phyloP scores from a whole-genome alignment of 2,888 invertebrate species.

The Hyposoter dolosus region DNA sequence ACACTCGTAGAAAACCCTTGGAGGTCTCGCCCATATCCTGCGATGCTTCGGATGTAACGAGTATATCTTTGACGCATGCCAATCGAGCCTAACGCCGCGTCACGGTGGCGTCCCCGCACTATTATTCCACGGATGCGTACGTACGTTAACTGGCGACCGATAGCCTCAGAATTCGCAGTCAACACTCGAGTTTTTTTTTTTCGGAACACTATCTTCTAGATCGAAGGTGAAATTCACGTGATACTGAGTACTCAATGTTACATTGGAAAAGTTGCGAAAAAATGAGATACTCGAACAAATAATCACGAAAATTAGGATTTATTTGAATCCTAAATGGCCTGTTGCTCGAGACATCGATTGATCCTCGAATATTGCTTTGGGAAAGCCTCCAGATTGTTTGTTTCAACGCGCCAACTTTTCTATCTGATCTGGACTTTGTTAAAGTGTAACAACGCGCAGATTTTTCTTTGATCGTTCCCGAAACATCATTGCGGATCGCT shows the following conservation, averaged over 20 bases:
- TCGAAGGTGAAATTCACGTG: no score
- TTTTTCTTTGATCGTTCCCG: slow-evolving; percentile 59
- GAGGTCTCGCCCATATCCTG: slow-evolving; percentile 48
- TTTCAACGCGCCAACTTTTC: not conserved
- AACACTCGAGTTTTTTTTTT: not conserved
- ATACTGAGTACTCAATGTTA: no score
- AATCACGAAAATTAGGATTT: not conserved
- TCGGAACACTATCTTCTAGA: not conserved
- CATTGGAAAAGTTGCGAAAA: no score
- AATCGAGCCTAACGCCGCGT: slow-evolving; percentile 76
- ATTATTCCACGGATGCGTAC: not conserved
- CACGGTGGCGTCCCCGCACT: slow-evolving; percentile 54
- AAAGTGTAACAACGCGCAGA: slow-evolving; percentile 3
- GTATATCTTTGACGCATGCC: slow-evolving; percentile 82
- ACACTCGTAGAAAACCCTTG: slow-evolving; percentile 27
- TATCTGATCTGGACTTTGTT: not conserved
- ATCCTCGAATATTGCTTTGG: not conserved
- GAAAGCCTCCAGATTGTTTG: not conserved
- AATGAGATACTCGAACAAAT: not conserved
- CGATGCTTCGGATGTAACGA: slow-evolving; percentile 69
- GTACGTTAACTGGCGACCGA: not conserved
- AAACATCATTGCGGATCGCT: slow-evolving; percentile 53
- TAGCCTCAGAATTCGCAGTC: not conserved
- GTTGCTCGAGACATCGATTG: not conserved
- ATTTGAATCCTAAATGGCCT: not conserved